These are phyloP conservation scores for Scatophagus argus DNA, from an alignment of 2,113 vertebrate genomes.

Conservation along the genomic window DNA sequence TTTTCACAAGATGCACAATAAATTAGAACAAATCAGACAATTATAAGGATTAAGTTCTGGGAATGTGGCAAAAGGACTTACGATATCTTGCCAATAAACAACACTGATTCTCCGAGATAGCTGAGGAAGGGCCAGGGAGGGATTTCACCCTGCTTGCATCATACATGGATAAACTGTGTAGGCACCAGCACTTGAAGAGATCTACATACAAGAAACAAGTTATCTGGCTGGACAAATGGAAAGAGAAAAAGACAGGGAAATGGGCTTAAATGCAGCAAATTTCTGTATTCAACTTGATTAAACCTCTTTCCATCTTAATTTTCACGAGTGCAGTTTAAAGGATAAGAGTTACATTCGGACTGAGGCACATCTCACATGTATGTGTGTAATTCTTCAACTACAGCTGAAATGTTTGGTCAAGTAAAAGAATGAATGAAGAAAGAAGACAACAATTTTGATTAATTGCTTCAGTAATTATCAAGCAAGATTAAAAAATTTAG, in stretches of 20 bases:
- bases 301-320: neutral
- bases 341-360: neutral
- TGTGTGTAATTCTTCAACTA: neutral
- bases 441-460: neutral
- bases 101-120: conserved; percentile 45
- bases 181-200: conserved; percentile 45
- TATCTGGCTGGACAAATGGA: conserved; percentile 26
- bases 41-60: conserved; percentile 14
- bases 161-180: conserved; percentile 54
- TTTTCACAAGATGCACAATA: neutral
- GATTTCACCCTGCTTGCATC: conserved; percentile 75
- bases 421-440: neutral
- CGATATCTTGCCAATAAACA: conserved; percentile 43
- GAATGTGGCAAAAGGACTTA: conserved; percentile 26
- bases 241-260: conserved; percentile 18
- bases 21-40: conserved; percentile 36
- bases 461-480: neutral
- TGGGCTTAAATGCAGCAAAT: neutral
- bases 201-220: conserved; percentile 30
- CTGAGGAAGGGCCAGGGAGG: conserved; percentile 18
- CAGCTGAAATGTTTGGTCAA: neutral
- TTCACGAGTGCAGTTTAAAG: neutral
- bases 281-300: conserved; percentile 5
- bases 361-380: neutral
- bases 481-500: neutral